phyloP scores from a whole-genome alignment of 2,888 invertebrate species.

The Poecilus cupreus region DNA sequence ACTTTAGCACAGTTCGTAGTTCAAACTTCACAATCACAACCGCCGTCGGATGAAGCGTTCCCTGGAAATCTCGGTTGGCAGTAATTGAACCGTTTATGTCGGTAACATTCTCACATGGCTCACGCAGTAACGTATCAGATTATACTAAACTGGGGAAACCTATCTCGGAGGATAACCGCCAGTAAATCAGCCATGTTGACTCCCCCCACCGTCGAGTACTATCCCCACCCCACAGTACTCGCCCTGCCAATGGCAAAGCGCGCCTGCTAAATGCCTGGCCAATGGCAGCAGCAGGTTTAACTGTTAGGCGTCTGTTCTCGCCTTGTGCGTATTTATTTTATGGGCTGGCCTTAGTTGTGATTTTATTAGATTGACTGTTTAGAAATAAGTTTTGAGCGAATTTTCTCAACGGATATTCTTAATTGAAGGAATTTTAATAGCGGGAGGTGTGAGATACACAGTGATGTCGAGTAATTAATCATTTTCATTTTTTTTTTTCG shows the following conservation, averaged over 20 bases:
- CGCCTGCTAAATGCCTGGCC: constrained; percentile 68
- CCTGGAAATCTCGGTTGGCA: not conserved
- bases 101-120: not conserved
- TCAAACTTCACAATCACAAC: not conserved
- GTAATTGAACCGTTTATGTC: constrained; percentile 16
- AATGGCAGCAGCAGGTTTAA: constrained; percentile 65
- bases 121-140: constrained; percentile 41
- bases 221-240: constrained; percentile 64
- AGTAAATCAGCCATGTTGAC: constrained; percentile 73
- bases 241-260: constrained; percentile 66
- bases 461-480: constrained; percentile 42
- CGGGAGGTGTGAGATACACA: constrained; percentile 22
- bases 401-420: constrained; percentile 22
- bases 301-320: constrained; percentile 67
- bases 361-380: constrained; percentile 73
- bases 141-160: constrained; percentile 51
- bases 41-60: not conserved
- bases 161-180: constrained; percentile 49
- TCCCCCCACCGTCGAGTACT: constrained; percentile 60
- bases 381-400: constrained; percentile 71
- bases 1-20: no score
- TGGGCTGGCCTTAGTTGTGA: constrained; percentile 71
- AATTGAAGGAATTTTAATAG: constrained; percentile 47
- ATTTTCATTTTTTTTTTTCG: constrained; percentile 19
- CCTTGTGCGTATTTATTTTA: constrained; percentile 69